Evolutionary conservation across 2,113 vertebrate species (phyloP), one percentile per base, ranked within the genome.

Genomic region (Pluvialis apricaria): DNA sequence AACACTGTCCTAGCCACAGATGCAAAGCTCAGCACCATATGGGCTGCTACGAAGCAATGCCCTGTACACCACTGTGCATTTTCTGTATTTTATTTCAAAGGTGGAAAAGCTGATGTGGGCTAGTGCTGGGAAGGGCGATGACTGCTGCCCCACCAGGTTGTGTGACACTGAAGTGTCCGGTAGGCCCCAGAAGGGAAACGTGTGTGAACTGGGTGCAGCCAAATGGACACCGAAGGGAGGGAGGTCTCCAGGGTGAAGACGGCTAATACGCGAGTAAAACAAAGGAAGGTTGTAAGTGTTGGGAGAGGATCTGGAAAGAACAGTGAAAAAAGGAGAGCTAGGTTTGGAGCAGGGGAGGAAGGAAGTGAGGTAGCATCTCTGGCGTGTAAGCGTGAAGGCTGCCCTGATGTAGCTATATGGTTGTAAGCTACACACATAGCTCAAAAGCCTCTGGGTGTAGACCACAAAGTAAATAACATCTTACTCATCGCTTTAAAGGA

Each of bases 301-400:
- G 40, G 52, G 57, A 82, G 44, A 65, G 21, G 21, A 75, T 78
- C 70, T 82, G 61, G 72, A 83, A 79, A 84, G 90, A 90, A 17
- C 4, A 49, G 76, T 38, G 22, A 36, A 44, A 68, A 85, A 84
- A 62, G 57, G 22, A 79, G 55, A 64, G 14, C 51, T 86, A 51
- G 42, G n/a, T 90, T 83, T 95, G 86, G 68, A 85, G 55, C 1
- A 4, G 51, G 16, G 52, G 78, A 89, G 89, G 73, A 92, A 88
- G 92, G 82, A 95, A 96, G 52, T 83, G 88, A 94, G 68, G 82
- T 66, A 77, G 71, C 45, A 66, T 64, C 55, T 86, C 57, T 86
- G 82, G 62, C 0, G 0, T 54, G 18, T 25, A 5, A 38, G 52
- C 51, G 82, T 93, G 85, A 71, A 7, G 64, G 31, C 64, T 88